Base-by-base conservation (phyloP, 2,797 vertebrate genomes). In the Spea hammondii region DNA sequence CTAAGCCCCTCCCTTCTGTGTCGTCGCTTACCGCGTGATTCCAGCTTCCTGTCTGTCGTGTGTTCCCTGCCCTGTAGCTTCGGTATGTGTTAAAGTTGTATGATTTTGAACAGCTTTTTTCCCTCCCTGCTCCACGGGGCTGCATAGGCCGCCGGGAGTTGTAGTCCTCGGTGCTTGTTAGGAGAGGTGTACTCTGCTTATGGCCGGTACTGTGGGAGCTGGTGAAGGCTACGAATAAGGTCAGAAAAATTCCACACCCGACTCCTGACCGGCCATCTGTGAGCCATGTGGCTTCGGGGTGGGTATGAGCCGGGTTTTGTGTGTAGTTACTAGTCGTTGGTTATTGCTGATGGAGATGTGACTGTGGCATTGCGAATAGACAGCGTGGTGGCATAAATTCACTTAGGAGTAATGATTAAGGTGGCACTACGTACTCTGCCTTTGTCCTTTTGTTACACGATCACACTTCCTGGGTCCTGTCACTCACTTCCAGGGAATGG, bases 331-430 rank as follows among this genome's bases (percentile, higher is more conserved):
- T 32, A 62, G 9, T 2, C 59, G 32, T 62, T 62, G 2, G 6
- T 62, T 62, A 57, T 57, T 13, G 11, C 8, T 57, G 32, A 57
- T 57, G 13, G 54, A 4, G 6, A 57, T 32, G 55, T 57, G 55
- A 57, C 55, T 57, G 55, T 13, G 55, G 55, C 4, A 57, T 13
- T 57, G 55, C 11, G 55, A 57, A 13, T 32, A 57, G 8, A 9
- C 55, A 62, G 59, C 59, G 9, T 62, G 59, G 59, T n/a, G 59
- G 59, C 59, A 62, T 12, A 9, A n/a, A 62, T 62, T 62, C 59
- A 32, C 59, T 62, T 14, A 11, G 11, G 10, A 57, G 55, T 12
- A 57, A 13, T 32, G 32, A 32, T 32, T 57, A 57, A 57, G 14
- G n/a, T 62, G 59, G n/a, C 59, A 14, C 59, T 62, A 12, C 9